Base-by-base conservation (phyloP, 1,140 invertebrate genomes). In the Drosophila gunungcola region DNA sequence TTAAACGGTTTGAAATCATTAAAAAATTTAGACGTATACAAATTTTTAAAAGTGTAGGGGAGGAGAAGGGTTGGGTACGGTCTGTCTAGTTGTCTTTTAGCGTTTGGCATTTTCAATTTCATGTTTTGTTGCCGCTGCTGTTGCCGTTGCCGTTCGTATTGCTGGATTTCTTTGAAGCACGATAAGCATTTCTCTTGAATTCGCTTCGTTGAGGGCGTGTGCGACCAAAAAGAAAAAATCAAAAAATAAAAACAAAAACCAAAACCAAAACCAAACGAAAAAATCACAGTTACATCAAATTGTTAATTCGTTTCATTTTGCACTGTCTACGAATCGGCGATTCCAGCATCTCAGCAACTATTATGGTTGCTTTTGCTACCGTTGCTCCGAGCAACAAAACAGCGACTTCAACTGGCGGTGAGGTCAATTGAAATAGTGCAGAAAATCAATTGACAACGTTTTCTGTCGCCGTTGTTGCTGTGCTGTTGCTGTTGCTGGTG, bases 391-490 rank as follows among this genome's bases (percentile, higher is more conserved):
- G 72, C 72, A 68, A 54, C 63, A 45, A 56, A 58, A 51, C 60
- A 73, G 21, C 72, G 68, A 76, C 63, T 60, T 39, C 68, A 61
- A 69, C 73, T 63, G 51, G 67, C 42, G 64, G 36, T 68, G 81
- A 90, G 86, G 85, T 89, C 86, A 84, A 90, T 81, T 75, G 86
- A 90, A 90, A 77, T 90, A 82, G 86, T 90, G 86, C 86, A 90
- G 72, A 90, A 90, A 90, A 90, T 90, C 86, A 90, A 90, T 90
- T 90, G 86, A 90, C 86, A 90, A 85, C 79, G 73, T 83, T 86
- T 88, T 63, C 68, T 70, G 57, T 72, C 48, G 67, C 56, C 13
- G 42, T 69, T 69, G 53, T 49, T 34, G 27, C 46, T 46, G 43
- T 25, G n/a, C 11, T 11, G 39, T 5, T 25, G n/a, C 11, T 11